phyloP scores from a whole-genome alignment of 2,113 vertebrate genomes.

The Morone chrysops region DNA sequence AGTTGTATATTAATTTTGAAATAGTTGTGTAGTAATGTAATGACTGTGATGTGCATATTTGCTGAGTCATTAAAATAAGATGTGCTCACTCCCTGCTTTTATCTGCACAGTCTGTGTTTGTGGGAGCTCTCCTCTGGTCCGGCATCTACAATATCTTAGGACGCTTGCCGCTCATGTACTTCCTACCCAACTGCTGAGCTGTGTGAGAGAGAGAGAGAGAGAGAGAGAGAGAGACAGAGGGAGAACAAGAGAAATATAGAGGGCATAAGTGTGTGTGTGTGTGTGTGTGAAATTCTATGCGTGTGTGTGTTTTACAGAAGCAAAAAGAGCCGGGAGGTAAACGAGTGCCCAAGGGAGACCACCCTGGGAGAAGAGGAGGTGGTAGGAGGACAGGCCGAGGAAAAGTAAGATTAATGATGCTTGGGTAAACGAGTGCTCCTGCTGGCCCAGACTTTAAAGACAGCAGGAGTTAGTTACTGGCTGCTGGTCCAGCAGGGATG shows the following conservation, averaged over 20 bases:
- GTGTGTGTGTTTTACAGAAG: conserved; percentile 41
- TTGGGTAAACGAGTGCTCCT: conserved; percentile 75
- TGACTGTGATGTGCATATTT: background rate
- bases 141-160: conserved; percentile 42
- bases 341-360: conserved; percentile 75
- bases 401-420: conserved; percentile 85
- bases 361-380: conserved; percentile 72
- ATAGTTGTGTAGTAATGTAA: background rate
- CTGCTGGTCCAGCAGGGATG: conserved; percentile 70
- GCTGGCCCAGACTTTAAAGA: conserved; percentile 74
- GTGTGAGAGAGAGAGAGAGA: conserved; percentile 4
- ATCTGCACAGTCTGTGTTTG: conserved; percentile 25
- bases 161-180: conserved; percentile 41
- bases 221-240: background rate
- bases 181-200: conserved; percentile 24
- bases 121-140: conserved; percentile 13
- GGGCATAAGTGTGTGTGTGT: conserved; percentile 6
- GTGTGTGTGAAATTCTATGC: conserved; percentile 7
- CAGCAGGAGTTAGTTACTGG: conserved; percentile 77
- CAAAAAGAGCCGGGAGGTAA: conserved; percentile 66
- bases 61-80: conserved; percentile 36
- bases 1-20: background rate
- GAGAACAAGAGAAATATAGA: conserved; percentile 23
- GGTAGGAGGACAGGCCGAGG: conserved; percentile 74
- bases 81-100: conserved; percentile 20